Base-by-base conservation (phyloP, 37 sponge, comb jelly and placozoan species). In the Mnemiopsis leidyi region DNA sequence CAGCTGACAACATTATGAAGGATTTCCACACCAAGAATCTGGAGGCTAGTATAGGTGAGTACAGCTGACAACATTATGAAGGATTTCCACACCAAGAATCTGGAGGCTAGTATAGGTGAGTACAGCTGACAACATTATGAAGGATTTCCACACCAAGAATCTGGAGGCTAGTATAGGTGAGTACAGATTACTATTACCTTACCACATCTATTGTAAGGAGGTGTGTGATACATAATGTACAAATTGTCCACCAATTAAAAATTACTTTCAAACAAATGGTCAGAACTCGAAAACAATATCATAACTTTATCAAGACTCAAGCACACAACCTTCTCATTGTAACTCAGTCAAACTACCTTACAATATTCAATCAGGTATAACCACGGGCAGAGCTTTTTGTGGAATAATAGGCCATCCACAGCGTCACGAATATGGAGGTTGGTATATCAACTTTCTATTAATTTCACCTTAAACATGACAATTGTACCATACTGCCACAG, bases 371-470 rank as follows among this genome's bases (percentile, higher is more conserved):
- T 94, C 97, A 69, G 98, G 98, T 0, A 94, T 98, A 0, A 96
- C 97, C 20, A 98, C 97, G 21, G 98, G 98, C 23, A 90, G 93
- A 29, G 96, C 97, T 0, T 96, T 98, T 68, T 98, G 97, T 95
- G 98, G 98, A 21, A 97, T 98, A 18, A 97, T 98, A 16, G 98
- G 98, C 1, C 98, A 98, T 92, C 94, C 95, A 0, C 94, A 94
- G 69, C 93, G 98, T 16, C 98, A 98, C 69, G 98, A 98, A 82
- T 98, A 96, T 77, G 96, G 97, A 67, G 97, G 95, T 96, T 68
- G 23, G 76, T n/a, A n/a, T n/a, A n/a, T n/a, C n/a, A n/a, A n/a
- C n/a, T n/a, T n/a, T n/a, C n/a, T n/a, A n/a, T n/a, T n/a, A n/a
- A n/a, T n/a, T n/a, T n/a, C n/a, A n/a, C n/a, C n/a, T n/a, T n/a